Evolutionary conservation across 2,888 invertebrate genomes (phyloP).

Genomic region (Cheiracanthium punctorium): DNA sequence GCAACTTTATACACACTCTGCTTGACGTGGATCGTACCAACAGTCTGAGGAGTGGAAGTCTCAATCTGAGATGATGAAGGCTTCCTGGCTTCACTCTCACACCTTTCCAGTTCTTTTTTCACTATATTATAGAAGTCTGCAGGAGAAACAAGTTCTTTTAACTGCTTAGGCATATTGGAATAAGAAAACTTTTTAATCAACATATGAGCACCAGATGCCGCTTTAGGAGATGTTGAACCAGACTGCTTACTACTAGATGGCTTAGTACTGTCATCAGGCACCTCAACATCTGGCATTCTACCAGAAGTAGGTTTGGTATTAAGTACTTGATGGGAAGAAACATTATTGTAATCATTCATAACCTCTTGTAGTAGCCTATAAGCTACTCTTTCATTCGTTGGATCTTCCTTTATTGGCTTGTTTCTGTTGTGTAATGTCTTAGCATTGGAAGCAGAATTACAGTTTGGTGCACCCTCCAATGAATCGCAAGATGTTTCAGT

Average conservation of each 20-base stretch:
- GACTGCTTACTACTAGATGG: neutral
- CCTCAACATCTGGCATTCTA: neutral
- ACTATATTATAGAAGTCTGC: constrained; percentile 12
- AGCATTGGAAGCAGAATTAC: neutral
- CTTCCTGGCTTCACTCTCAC: neutral
- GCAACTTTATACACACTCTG: neutral
- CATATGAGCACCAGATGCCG: neutral
- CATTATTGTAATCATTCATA: neutral
- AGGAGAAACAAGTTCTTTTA: constrained; percentile 10
- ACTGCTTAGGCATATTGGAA: neutral
- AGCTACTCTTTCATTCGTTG: neutral
- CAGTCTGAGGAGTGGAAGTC: neutral
- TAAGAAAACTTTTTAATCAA: neutral
- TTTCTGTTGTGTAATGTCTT: neutral
- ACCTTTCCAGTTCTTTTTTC: constrained; percentile 21
- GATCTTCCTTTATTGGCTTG: neutral
- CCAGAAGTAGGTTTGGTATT: neutral
- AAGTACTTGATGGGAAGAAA: neutral
- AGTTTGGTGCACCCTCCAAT: neutral
- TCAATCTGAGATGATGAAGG: neutral
- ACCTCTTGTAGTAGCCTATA: neutral
- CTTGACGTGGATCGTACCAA: neutral
- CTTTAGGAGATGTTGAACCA: neutral
- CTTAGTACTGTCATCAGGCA: neutral
- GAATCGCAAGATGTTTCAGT: neutral